Base-by-base conservation (phyloP, 1,140 invertebrate genomes). In the Ceratoteleas bidentatus region DNA sequence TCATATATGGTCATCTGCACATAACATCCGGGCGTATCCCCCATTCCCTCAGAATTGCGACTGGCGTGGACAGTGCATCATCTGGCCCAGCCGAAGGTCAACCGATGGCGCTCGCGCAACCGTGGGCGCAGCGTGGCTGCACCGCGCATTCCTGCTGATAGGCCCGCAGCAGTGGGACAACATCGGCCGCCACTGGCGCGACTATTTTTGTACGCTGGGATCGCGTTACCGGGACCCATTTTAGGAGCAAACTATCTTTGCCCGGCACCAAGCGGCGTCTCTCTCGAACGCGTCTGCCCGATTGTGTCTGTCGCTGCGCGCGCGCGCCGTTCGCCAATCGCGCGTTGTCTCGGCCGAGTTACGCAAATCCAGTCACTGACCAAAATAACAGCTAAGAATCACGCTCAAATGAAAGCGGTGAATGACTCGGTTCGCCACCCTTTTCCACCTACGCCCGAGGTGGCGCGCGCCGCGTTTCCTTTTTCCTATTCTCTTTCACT, bases 221-320 rank as follows among this genome's bases (percentile, higher is more conserved):
- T 93, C 93, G 90, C 92, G 87, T 93, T 93, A 92, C 93, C 90
- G 85, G 90, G 90, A 88, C 88, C 93, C 93, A 93, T 93, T 93
- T 93, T 93, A 92, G 92, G 92, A 92, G 91, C 92, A 93, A 76
- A 91, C 92, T 92, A 90, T 91, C 89, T 91, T 90, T 90, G 88
- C 87, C 78, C 87, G 84, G 76, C 86, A 86, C 64, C n/a, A n/a
- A n/a, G n/a, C n/a, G n/a, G n/a, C n/a, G n/a, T n/a, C n/a, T n/a
- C n/a, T n/a, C n/a, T n/a, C n/a, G n/a, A n/a, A n/a, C n/a, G n/a
- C n/a, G n/a, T n/a, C n/a, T n/a, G n/a, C n/a, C n/a, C n/a, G n/a
- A n/a, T n/a, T n/a, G n/a, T n/a, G n/a, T n/a, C n/a, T n/a, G n/a
- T n/a, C n/a, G n/a, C n/a, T n/a, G n/a, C n/a, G n/a, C n/a, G n/a